phyloP scores from a whole-genome alignment of 53 echinoderm and acorn worm species.

The Glandiceps talaboti region DNA sequence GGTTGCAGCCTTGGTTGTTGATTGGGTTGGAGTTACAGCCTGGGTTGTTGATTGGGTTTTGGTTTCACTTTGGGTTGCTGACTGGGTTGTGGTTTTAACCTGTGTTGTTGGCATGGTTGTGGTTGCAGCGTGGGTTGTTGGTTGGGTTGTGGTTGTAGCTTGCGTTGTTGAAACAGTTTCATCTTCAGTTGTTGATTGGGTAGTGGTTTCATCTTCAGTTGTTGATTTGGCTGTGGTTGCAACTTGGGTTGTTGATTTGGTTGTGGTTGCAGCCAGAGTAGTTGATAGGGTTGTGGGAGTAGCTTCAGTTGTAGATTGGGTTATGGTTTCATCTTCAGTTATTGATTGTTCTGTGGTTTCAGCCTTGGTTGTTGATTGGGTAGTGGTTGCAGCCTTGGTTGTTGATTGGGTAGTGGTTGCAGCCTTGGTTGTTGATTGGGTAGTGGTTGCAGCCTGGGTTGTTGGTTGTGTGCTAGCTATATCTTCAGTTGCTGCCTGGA shows the following conservation, averaged over 20 bases:
- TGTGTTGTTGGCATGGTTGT: background rate
- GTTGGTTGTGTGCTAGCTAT: background rate
- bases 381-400: background rate
- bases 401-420: background rate
- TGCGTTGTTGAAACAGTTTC: background rate
- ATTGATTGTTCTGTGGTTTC: background rate
- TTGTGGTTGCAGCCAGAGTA: background rate
- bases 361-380: background rate
- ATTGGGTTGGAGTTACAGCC: background rate
- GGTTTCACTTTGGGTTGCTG: background rate
- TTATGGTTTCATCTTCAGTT: background rate
- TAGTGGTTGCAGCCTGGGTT: background rate
- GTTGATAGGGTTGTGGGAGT: background rate
- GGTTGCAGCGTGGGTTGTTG: background rate
- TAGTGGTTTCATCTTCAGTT: background rate
- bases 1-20: background rate
- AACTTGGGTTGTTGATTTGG: background rate
- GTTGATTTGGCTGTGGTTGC: background rate
- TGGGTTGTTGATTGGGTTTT: background rate
- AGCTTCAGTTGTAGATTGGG: background rate
- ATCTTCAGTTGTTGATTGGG: background rate
- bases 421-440: background rate
- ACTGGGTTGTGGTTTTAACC: background rate
- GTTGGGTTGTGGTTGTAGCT: background rate
- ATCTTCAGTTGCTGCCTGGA: background rate